These are phyloP conservation scores for Seira sanloemensis DNA, from an alignment of 2,888 invertebrate genomes.

Conservation along the genomic window DNA sequence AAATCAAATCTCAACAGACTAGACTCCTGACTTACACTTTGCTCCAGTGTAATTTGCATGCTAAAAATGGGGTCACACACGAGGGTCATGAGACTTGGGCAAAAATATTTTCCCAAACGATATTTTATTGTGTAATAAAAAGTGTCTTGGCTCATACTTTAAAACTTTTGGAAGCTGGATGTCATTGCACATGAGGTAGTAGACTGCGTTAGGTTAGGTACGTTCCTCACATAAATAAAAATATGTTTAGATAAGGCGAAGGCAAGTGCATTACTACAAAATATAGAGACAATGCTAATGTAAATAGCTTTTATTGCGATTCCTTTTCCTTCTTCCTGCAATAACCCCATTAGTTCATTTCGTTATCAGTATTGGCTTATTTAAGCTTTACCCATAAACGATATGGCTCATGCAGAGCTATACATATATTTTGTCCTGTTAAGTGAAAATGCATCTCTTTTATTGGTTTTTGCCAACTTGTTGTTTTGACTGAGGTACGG, in stretches of 20 bases:
- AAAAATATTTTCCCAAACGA: slow-evolving; percentile 27
- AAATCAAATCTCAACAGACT: no score
- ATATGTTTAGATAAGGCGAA: neutral
- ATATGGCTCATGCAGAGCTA: neutral
- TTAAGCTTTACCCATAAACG: neutral
- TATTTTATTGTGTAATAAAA: slow-evolving; percentile 30
- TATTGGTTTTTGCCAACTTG: neutral
- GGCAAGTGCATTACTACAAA: neutral
- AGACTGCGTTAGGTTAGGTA: neutral
- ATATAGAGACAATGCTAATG: neutral
- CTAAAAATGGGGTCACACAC: neutral
- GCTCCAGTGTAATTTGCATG: no score
- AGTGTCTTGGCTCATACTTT: neutral
- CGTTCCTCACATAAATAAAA: no score
- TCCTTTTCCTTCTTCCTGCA: neutral
- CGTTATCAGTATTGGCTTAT: no score
- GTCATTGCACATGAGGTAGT: neutral
- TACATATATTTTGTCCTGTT: neutral
- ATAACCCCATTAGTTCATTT: neutral
- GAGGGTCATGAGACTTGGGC: slow-evolving; percentile 33
- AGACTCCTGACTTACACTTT: no score
- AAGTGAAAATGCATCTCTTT: neutral
- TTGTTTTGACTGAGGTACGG: neutral
- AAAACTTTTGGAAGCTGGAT: neutral
- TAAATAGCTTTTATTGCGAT: no score